These are phyloP conservation scores for Chelidonichthys spinosus DNA, from an alignment of 2,797 vertebrate genomes.

Conservation along the genomic window DNA sequence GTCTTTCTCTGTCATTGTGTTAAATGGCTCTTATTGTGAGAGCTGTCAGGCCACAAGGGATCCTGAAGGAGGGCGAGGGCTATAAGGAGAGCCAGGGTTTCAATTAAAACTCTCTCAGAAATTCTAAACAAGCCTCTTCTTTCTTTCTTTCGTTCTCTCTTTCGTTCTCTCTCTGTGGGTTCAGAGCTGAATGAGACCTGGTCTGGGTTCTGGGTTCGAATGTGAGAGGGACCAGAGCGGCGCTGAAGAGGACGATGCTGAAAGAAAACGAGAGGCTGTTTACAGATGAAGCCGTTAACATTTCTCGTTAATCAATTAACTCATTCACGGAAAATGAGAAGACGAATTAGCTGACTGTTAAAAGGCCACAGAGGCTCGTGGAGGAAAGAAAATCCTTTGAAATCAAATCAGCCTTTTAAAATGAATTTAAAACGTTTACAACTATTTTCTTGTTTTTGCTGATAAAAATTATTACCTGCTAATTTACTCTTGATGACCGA, in stretches of 20 bases:
- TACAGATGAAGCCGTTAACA: conserved; percentile 70
- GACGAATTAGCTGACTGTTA: conserved; percentile 75
- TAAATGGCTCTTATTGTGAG: conserved; percentile 81
- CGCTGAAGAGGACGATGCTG: conserved; percentile 37
- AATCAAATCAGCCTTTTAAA: conserved; percentile 13
- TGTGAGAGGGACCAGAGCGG: conserved; percentile 34
- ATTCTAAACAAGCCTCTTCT: conserved; percentile 59
- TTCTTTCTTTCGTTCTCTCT: conserved; percentile 44
- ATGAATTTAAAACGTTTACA: conserved; percentile 3
- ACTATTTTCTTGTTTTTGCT: neutral
- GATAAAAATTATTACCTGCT: neutral
- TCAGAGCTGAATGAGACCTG: conserved; percentile 57
- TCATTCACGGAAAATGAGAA: conserved; percentile 74
- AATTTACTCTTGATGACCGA: neutral
- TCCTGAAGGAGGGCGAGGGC: conserved; percentile 68
- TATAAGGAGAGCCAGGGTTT: conserved; percentile 66
- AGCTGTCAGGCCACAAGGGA: conserved; percentile 70
- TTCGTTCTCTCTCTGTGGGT: conserved; percentile 20
- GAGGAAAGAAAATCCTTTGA: neutral
- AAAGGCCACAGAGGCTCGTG: conserved; percentile 50
- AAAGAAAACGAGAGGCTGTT: conserved; percentile 73
- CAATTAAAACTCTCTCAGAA: conserved; percentile 67
- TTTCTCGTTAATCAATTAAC: conserved; percentile 76
- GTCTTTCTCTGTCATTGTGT: conserved; percentile 74
- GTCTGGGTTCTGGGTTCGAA: conserved; percentile 29